Conservation (phyloP, 1,140 invertebrate species). For the Ephestia elutella region DNA sequence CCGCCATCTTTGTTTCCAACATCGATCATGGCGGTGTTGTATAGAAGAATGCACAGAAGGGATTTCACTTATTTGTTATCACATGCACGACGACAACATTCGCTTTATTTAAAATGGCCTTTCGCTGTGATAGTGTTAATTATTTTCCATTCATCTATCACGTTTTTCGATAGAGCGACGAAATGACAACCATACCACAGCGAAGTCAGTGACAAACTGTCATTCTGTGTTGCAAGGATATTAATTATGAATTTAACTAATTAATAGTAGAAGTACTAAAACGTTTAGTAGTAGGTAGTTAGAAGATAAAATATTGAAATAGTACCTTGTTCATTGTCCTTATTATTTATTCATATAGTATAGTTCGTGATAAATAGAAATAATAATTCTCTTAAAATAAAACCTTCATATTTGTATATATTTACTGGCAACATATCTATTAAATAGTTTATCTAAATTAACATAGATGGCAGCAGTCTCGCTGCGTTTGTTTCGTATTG, state of each 20-base stretch:
- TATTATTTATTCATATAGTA: too few species aligned
- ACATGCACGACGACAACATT: slow-evolving; percentile 40
- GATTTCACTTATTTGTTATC: slow-evolving; percentile 32
- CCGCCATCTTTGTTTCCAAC: slow-evolving; percentile 74
- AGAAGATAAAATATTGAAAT: not conserved
- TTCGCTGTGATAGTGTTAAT: slow-evolving; percentile 59
- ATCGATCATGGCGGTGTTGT: slow-evolving; percentile 72
- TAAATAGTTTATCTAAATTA: not conserved
- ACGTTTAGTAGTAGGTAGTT: not conserved
- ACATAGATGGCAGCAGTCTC: not conserved
- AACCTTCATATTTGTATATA: not conserved
- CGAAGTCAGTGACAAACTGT: slow-evolving; percentile 72
- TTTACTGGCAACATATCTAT: not conserved
- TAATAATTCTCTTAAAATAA: not conserved
- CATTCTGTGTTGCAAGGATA: slow-evolving; percentile 31
- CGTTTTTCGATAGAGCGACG: slow-evolving; percentile 55
- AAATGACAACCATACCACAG: slow-evolving; percentile 70
- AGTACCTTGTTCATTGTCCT: too few species aligned
- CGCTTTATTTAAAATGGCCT: slow-evolving; percentile 31
- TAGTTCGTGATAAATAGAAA: too few species aligned
- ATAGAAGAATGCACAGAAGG: slow-evolving; percentile 27
- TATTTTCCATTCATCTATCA: slow-evolving; percentile 70
- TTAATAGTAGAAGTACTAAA: slow-evolving; percentile 5
- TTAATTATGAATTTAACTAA: slow-evolving; percentile 14
- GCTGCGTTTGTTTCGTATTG: too few species aligned